phyloP scores from a whole-genome alignment of 2,113 vertebrate genomes.

The Pelecanus crispus region DNA sequence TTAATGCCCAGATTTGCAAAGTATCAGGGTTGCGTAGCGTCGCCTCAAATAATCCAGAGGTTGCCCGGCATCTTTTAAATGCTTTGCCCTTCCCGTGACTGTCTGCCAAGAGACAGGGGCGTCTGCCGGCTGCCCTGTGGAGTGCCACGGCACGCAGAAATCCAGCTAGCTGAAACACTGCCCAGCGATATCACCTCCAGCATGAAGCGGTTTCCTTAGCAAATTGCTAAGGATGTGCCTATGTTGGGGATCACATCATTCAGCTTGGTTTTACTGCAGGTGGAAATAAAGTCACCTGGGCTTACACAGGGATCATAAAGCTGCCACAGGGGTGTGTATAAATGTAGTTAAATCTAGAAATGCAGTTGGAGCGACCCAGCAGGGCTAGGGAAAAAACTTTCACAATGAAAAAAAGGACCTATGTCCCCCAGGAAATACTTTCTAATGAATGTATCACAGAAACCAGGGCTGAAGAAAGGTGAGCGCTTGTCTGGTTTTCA shows the following conservation, averaged over 20 bases:
- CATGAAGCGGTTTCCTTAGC: neutral
- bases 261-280: neutral
- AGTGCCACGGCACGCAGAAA: neutral
- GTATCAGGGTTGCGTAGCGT: neutral
- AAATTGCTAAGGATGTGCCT: neutral
- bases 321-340: neutral
- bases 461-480: neutral
- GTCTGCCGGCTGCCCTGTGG: constrained; percentile 5
- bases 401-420: neutral
- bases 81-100: neutral
- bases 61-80: neutral
- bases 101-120: neutral
- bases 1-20: constrained; percentile 20
- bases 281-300: neutral
- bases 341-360: neutral
- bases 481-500: neutral
- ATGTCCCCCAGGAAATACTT: neutral
- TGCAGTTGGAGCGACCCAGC: neutral
- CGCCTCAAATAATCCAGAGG: constrained; percentile 9
- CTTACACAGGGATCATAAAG: neutral
- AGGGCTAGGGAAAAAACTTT: neutral
- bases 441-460: neutral
- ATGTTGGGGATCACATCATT: neutral
- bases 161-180: neutral
- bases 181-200: neutral